Percentiles rank a stretch among this genome's conserved stretches.
phyloP scores from a whole-genome alignment of 2,113 vertebrate species.

The Trogon melanurus region DNA sequence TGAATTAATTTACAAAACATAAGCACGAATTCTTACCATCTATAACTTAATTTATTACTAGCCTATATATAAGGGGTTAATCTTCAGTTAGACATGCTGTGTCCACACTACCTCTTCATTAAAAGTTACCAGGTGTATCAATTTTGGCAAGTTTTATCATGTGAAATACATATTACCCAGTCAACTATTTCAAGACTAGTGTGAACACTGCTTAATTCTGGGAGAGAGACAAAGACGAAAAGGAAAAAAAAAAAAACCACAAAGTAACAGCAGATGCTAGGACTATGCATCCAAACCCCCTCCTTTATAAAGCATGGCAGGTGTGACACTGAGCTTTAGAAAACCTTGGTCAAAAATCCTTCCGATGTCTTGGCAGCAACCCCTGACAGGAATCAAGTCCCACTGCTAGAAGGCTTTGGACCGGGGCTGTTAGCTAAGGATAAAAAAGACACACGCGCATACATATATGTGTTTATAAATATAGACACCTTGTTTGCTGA shows the following conservation, averaged over 20 bases:
- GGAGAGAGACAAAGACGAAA: constrained; percentile 55
- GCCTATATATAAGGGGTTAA: constrained; percentile 83
- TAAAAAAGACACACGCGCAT: constrained; percentile 68
- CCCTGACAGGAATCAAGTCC: constrained; percentile 86
- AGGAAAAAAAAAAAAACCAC: constrained; percentile 63
- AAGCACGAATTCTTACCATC: constrained; percentile 61
- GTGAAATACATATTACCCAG: constrained; percentile 67
- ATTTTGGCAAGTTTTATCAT: constrained; percentile 67
- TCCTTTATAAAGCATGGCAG: constrained; percentile 86
- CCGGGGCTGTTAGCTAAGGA: constrained; percentile 79
- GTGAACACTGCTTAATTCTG: constrained; percentile 83
- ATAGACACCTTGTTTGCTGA: constrained; percentile 68
- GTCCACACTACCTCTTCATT: constrained; percentile 83
- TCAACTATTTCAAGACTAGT: constrained; percentile 81
- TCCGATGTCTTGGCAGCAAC: constrained; percentile 91
- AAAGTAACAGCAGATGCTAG: constrained; percentile 76
- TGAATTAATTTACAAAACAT: constrained; percentile 49
- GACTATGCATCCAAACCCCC: constrained; percentile 82
- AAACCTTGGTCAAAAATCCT: constrained; percentile 99
- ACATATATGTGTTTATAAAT: not conserved
- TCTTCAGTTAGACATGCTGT: constrained; percentile 81
- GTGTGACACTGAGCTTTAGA: constrained; percentile 98
- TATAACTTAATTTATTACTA: constrained; percentile 3
- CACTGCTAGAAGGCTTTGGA: constrained; percentile 85
- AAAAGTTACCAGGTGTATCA: constrained; percentile 74